Percentiles rank a stretch among this genome's conserved stretches.
phyloP scores from a whole-genome alignment of 2,797 vertebrate species.

The Clarias pachynema region DNA sequence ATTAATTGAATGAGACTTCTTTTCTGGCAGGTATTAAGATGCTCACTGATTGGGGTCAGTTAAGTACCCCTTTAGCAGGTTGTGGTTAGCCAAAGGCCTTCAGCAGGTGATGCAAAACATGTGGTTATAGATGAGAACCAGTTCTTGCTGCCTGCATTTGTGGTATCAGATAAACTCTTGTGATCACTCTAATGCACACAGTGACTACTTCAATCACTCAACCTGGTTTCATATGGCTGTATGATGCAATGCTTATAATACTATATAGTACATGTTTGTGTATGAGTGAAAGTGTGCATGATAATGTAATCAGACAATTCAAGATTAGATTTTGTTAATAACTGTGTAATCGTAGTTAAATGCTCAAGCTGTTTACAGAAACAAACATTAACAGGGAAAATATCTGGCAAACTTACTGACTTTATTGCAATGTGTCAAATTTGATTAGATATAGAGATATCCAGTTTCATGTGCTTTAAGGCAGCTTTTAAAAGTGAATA shows the following conservation, averaged over 20 bases:
- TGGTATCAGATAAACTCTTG: constrained; percentile 55
- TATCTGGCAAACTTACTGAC: background rate
- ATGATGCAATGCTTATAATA: constrained; percentile 40
- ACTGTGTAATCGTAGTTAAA: constrained; percentile 17
- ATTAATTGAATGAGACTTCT: constrained; percentile 48
- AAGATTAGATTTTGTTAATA: background rate
- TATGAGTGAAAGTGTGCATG: background rate
- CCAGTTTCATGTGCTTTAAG: background rate
- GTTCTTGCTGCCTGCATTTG: constrained; percentile 51
- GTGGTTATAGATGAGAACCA: constrained; percentile 57
- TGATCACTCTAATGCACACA: constrained; percentile 43
- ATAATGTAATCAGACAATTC: background rate
- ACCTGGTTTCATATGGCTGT: constrained; percentile 28
- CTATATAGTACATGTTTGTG: background rate
- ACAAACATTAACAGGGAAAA: no score
- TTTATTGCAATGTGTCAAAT: background rate
- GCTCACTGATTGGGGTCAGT: constrained; percentile 56
- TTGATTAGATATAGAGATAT: background rate
- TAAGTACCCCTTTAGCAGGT: constrained; percentile 54
- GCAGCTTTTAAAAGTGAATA: background rate
- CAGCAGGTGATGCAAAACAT: constrained; percentile 57
- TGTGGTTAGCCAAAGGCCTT: constrained; percentile 43
- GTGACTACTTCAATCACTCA: constrained; percentile 43
- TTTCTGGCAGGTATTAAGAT: constrained; percentile 54
- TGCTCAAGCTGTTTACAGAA: background rate